These are phyloP conservation scores for Galleria mellonella DNA, from an alignment of 1,140 invertebrate species.

Conservation along the genomic window DNA sequence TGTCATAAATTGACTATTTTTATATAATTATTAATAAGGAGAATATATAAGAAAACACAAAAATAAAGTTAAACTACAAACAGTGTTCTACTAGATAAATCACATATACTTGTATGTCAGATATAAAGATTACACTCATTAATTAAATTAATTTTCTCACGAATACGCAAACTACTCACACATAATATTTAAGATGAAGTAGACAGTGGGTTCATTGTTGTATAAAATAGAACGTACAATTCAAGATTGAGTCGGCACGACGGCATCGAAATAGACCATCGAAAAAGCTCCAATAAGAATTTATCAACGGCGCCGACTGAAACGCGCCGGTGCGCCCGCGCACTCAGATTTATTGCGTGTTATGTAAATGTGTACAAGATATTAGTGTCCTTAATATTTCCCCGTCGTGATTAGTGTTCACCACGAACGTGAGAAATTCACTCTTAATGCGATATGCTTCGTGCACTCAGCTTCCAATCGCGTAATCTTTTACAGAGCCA, in stretches of 20 bases:
- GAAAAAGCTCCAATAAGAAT: slow-evolving; percentile 54
- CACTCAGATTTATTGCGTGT: slow-evolving; percentile 62
- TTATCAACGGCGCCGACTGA: slow-evolving; percentile 59
- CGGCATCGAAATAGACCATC: slow-evolving; percentile 45
- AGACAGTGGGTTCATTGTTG: too few relatives aligned
- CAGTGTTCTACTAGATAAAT: too few relatives aligned
- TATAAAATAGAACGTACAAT: slow-evolving; percentile 2
- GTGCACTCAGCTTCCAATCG: slow-evolving; percentile 29
- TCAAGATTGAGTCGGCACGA: slow-evolving; percentile 23
- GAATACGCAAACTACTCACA: too few relatives aligned
- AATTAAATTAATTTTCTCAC: too few relatives aligned
- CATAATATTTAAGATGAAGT: too few relatives aligned
- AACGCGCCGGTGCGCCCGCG: slow-evolving; percentile 26
- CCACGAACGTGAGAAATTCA: slow-evolving; percentile 46
- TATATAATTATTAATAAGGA: too few relatives aligned
- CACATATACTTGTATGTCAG: too few relatives aligned
- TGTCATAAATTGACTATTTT: too few relatives aligned
- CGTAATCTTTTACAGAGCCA: background rate
- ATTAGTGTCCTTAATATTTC: slow-evolving; percentile 69
- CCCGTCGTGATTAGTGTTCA: slow-evolving; percentile 52
- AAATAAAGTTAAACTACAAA: too few relatives aligned
- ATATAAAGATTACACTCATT: too few relatives aligned
- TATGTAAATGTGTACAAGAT: slow-evolving; percentile 68
- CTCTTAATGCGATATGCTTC: slow-evolving; percentile 38
- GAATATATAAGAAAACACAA: too few relatives aligned